Conservation (phyloP, 2,113 vertebrate genomes). For the Monarcha castaneiventris region DNA sequence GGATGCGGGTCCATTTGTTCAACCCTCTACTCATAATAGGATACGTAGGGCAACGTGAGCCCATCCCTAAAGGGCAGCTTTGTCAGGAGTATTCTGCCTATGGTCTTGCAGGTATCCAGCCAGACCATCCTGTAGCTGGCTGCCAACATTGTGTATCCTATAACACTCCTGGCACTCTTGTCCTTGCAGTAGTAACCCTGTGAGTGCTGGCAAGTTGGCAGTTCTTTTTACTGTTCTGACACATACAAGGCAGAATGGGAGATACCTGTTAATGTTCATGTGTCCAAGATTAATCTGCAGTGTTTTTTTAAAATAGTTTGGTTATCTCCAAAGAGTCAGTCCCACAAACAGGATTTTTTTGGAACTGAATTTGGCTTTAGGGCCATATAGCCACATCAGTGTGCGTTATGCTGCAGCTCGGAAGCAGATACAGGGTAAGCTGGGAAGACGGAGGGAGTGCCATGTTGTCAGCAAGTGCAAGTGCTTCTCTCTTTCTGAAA, state of each 20-base stretch:
- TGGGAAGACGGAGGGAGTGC: background rate
- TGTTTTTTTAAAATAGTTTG: background rate
- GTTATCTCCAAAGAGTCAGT: background rate
- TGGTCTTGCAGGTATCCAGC: background rate
- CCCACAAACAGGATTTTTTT: background rate
- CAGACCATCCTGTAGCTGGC: background rate
- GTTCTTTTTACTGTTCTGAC: slow-evolving; percentile 19
- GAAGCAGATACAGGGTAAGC: slow-evolving; percentile 28
- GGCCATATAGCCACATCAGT: background rate
- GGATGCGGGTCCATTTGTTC: background rate
- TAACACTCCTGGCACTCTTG: background rate
- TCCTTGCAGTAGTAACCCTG: background rate
- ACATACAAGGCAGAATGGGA: background rate
- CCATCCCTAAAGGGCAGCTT: background rate
- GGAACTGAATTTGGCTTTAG: background rate
- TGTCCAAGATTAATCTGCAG: background rate
- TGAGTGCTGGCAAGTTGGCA: slow-evolving; percentile 12
- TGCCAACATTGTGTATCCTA: background rate
- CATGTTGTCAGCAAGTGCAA: background rate
- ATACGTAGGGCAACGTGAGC: background rate
- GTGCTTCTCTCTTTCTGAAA: background rate
- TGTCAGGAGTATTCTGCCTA: background rate
- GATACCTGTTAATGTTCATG: background rate
- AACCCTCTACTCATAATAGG: background rate
- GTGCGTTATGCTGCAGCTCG: background rate